phyloP scores from a whole-genome alignment of 2,113 vertebrate genomes.

The Myotis lucifugus region DNA sequence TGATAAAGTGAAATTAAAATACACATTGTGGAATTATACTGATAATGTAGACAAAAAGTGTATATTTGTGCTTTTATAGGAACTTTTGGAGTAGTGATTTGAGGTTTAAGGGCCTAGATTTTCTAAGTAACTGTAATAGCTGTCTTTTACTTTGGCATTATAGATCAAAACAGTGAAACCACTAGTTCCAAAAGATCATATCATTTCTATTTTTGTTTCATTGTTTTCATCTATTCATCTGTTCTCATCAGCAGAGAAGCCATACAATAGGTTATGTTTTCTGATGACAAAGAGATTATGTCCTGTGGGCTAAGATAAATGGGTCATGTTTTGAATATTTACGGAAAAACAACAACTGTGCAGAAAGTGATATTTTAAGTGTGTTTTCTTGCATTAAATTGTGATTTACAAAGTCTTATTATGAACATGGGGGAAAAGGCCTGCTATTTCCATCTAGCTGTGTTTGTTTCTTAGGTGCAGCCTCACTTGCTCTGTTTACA shows the following conservation, averaged over 20 bases:
- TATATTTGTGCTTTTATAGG: neutral
- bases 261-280: slow-evolving; percentile 52
- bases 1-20: slow-evolving; percentile 1
- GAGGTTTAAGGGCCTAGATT: neutral
- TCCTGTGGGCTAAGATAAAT: slow-evolving; percentile 57
- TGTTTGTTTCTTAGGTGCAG: neutral
- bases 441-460: neutral
- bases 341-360: neutral
- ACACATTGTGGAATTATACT: neutral
- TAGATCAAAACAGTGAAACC: neutral
- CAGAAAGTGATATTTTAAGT: slow-evolving; percentile 23
- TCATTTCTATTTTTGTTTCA: neutral
- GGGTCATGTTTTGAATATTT: slow-evolving; percentile 65
- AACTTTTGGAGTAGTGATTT: neutral
- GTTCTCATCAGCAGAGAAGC: slow-evolving; percentile 32
- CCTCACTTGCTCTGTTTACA: neutral
- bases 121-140: slow-evolving; percentile 16
- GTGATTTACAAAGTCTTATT: slow-evolving; percentile 25
- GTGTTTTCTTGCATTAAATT: slow-evolving; percentile 39
- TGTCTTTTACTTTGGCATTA: slow-evolving; percentile 24
- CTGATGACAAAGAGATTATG: slow-evolving; percentile 51
- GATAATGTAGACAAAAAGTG: neutral
- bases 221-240: slow-evolving; percentile 9
- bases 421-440: neutral
- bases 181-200: neutral